phyloP scores from a whole-genome alignment of 2,113 vertebrate genomes.

The Xenopus borealis region DNA sequence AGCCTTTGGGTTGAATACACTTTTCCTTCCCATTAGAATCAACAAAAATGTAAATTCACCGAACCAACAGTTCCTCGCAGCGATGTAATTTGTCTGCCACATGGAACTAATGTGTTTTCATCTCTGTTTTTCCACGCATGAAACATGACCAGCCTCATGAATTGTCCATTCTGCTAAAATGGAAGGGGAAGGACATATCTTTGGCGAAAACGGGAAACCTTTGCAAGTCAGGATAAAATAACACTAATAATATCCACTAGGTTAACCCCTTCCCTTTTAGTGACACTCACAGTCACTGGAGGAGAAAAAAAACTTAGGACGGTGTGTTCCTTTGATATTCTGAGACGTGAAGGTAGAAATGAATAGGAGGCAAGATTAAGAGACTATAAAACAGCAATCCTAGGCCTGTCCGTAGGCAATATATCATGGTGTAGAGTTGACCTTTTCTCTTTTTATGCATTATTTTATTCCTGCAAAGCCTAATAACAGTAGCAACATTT shows the following conservation, averaged over 20 bases:
- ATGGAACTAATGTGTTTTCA: constrained; percentile 45
- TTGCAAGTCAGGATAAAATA: neutral
- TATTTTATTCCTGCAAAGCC: no score
- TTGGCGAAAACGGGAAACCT: neutral
- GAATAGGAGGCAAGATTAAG: no score
- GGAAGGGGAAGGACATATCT: constrained; percentile 13
- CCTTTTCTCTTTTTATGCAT: no score
- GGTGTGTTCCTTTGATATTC: no score
- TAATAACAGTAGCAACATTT: no score
- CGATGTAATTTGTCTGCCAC: constrained; percentile 40
- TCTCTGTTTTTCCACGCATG: constrained; percentile 42
- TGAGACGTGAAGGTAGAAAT: no score
- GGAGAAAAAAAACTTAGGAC: neutral
- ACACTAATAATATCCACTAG: neutral
- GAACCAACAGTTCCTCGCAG: constrained; percentile 44
- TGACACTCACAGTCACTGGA: neutral
- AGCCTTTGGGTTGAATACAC: constrained; percentile 42
- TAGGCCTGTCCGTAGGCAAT: no score
- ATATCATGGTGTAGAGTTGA: no score
- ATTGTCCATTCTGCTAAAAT: constrained; percentile 31
- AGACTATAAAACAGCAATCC: no score
- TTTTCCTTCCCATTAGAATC: constrained; percentile 42
- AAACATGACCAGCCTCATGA: constrained; percentile 40
- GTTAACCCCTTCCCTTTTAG: neutral
- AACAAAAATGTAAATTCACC: constrained; percentile 46